Evolutionary conservation across 2,113 vertebrate genomes (phyloP), one percentile per base, ranked within the genome.

Genomic region (Phylloscopus trochiloides): DNA sequence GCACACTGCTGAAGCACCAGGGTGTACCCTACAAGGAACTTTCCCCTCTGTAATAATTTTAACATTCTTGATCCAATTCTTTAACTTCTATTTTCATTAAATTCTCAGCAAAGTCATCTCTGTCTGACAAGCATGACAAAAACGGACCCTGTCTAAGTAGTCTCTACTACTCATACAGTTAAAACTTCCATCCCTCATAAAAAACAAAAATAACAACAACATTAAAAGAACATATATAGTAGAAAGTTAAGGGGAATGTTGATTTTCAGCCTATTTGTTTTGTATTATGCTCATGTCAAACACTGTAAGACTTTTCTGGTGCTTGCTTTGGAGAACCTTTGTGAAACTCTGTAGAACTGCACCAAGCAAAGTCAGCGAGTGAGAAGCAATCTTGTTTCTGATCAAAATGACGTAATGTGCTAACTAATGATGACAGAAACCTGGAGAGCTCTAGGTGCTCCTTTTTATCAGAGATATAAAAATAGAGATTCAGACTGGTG

Each of bases 271-370:
- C 62, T 92, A 16, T 76, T 80, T 22, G 21, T 83, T 88, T 93
- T 88, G 28, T 47, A n/a, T 65, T 81, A 38, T 82, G 32, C 54
- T 88, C 40, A 12, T 62, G 80, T 73, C 72, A 84, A 62, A 31
- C 24, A 48, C 24, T 1, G 0, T 75, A 85, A 80, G 63, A 36
- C 45, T 72, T 45, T 81, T 59, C 55, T 75, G 61, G 47, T 92
- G 50, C 88, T 82, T 92, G 58, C 70, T 87, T 90, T 94, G 86
- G 87, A 84, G 79, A 71, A 92, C 80, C 48, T 92, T 73, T 57
- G 17, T 90, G 76, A 82, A 81, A 65, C 61, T 92, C 43, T 17
- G 38, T 62, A 66, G 63, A 90, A 71, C 92, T 86, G 67, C 67
- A 94, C 74, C 89, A 83, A 96, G 78, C 71, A 59, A 70, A 92